phyloP scores from a whole-genome alignment of 2,113 vertebrate genomes.

The Mirza zaza region DNA sequence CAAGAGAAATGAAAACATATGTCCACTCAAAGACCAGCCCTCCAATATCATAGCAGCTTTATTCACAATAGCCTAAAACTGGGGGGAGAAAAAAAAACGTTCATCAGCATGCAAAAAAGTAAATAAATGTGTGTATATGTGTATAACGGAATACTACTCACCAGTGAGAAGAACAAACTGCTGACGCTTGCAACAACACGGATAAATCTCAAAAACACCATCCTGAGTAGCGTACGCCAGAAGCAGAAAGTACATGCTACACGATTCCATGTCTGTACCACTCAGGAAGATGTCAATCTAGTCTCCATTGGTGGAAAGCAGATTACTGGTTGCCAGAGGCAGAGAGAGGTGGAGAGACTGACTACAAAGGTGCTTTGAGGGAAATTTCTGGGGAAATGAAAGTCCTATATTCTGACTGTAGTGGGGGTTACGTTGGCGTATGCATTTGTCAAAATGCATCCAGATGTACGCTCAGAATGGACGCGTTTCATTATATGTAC shows the following conservation, averaged over 20 bases:
- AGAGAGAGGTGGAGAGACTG: background rate
- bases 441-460: background rate
- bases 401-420: background rate
- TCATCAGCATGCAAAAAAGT: background rate
- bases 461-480: background rate
- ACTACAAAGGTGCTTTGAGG: background rate
- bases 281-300: background rate
- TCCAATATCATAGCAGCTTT: background rate
- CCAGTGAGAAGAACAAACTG: background rate
- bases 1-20: background rate
- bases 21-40: background rate
- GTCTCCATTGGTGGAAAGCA: background rate
- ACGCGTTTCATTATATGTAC: background rate
- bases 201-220: background rate
- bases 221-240: background rate
- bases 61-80: background rate
- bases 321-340: background rate
- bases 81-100: background rate
- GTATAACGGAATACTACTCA: background rate
- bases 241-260: background rate
- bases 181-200: background rate
- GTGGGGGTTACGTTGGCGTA: background rate
- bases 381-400: background rate
- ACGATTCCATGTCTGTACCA: background rate
- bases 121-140: background rate